Conservation (phyloP, 2,888 invertebrate genomes). For the Tineola bisselliella region DNA sequence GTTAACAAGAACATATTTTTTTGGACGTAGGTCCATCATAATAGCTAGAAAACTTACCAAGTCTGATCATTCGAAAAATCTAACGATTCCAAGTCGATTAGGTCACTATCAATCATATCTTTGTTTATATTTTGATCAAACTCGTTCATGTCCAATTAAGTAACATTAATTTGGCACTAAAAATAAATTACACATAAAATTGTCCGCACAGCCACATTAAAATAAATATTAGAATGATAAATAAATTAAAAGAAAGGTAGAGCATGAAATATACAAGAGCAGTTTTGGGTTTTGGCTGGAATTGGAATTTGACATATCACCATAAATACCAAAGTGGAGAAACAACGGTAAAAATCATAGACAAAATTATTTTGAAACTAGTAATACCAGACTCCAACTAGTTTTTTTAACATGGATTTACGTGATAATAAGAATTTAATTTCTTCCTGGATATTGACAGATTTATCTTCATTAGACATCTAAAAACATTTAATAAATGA, state of each 20-base stretch:
- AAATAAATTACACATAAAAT: constrained; percentile 48
- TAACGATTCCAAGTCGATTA: constrained; percentile 67
- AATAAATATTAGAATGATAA: constrained; percentile 19
- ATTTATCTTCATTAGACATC: too few relatives aligned
- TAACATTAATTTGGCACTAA: constrained; percentile 65
- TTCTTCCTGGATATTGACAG: too few relatives aligned
- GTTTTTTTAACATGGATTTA: too few relatives aligned
- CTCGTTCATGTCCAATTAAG: constrained; percentile 52
- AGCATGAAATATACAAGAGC: constrained; percentile 51
- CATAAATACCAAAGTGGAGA: constrained; percentile 28
- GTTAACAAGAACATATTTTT: background rate
- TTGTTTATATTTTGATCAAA: constrained; percentile 66
- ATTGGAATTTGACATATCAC: constrained; percentile 59
- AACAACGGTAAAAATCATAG: constrained; percentile 47
- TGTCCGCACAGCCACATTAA: constrained; percentile 48
- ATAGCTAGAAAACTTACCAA: constrained; percentile 55
- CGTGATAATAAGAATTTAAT: too few relatives aligned
- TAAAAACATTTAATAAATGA: too few relatives aligned
- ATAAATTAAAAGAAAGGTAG: constrained; percentile 46
- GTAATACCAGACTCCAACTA: too few relatives aligned
- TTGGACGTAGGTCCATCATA: background rate
- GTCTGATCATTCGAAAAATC: constrained; percentile 68
- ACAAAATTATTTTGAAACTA: constrained; percentile 16
- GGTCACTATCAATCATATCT: constrained; percentile 64
- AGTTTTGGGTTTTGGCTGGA: too few relatives aligned